phyloP scores from a whole-genome alignment of 2,113 vertebrate genomes.

The Myrmecophaga tridactyla region DNA sequence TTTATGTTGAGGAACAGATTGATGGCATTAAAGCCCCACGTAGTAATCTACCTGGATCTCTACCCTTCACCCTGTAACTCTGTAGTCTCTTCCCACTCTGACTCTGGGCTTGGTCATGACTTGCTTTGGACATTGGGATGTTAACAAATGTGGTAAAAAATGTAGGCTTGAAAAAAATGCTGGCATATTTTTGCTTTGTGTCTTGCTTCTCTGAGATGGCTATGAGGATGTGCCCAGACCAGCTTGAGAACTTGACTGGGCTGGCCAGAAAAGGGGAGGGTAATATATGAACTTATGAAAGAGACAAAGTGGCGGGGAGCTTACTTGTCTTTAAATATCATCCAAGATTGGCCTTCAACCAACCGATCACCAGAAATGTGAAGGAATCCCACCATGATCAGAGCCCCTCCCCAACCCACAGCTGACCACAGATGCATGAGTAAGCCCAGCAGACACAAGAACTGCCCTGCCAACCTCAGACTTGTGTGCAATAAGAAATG shows the following conservation, averaged over 20 bases:
- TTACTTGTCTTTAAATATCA: not conserved
- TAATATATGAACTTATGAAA: not conserved
- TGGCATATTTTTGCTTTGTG: not conserved
- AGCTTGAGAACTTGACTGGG: not conserved
- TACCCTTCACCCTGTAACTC: not conserved
- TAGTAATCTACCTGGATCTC: not conserved
- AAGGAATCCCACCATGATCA: not conserved
- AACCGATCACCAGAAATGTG: not conserved
- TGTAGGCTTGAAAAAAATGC: not conserved
- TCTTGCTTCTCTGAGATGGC: not conserved
- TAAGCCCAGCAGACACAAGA: too few relatives aligned
- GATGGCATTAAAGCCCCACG: not conserved
- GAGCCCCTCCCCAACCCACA: not conserved
- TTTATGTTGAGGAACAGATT: not conserved
- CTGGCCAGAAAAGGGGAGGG: not conserved
- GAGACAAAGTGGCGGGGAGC: not conserved
- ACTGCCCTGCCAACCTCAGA: not conserved
- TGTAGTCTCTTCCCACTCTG: not conserved
- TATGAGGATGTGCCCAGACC: not conserved
- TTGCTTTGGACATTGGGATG: not conserved
- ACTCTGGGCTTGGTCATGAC: not conserved
- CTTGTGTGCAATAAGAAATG: not conserved
- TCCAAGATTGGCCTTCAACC: not conserved
- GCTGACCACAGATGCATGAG: not conserved
- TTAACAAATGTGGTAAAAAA: conserved; percentile 13